Percentiles rank a stretch among this genome's conserved stretches.
These are phyloP conservation scores for Onychostoma macrolepis DNA, from an alignment of 2,113 vertebrate species.

Conservation along the genomic window DNA sequence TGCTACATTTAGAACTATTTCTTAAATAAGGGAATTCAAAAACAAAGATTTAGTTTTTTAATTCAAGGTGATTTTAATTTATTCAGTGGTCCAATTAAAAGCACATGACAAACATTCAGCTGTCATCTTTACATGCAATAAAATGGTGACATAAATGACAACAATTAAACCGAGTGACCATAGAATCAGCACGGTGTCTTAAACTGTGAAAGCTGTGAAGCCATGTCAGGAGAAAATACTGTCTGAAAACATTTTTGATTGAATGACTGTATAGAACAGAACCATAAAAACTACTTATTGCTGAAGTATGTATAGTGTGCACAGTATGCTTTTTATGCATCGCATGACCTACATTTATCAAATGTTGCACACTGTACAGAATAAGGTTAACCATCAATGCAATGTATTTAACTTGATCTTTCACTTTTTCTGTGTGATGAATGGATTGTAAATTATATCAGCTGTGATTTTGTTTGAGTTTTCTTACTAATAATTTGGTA, in stretches of 20 bases:
- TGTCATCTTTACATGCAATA: conserved; percentile 6
- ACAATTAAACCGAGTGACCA: neutral
- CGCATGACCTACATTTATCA: neutral
- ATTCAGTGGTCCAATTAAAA: conserved; percentile 5
- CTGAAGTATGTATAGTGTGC: neutral
- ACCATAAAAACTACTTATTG: neutral
- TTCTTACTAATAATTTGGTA: neutral
- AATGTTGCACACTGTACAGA: neutral
- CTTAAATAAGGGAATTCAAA: neutral
- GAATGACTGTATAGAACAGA: neutral
- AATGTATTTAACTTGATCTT: neutral
- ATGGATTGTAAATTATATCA: too few relatives aligned
- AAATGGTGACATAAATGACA: neutral
- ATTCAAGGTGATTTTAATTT: conserved; percentile 11
- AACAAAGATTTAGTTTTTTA: neutral
- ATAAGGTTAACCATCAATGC: neutral
- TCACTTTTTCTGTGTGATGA: neutral
- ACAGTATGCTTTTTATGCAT: neutral
- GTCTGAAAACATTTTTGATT: neutral
- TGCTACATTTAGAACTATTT: neutral
- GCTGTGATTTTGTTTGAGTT: neutral
- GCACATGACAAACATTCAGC: neutral
- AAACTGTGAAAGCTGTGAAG: conserved; percentile 13
- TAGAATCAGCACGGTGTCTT: neutral
- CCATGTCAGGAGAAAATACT: neutral